Conservation (phyloP, 1,140 invertebrate species). For the Scylla paramamosain region DNA sequence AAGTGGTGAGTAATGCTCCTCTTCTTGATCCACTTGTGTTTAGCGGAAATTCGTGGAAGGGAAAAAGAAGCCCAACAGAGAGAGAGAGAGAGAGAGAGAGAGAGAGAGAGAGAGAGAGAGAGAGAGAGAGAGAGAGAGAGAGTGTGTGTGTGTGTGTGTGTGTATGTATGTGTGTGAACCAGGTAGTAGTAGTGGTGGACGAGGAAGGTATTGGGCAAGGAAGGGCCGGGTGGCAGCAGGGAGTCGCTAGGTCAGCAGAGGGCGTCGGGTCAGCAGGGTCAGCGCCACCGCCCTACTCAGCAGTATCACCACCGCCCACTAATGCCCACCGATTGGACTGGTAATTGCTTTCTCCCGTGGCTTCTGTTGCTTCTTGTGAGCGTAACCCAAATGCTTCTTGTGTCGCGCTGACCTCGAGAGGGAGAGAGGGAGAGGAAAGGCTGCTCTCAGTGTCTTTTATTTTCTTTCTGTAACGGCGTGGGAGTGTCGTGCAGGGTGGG, state of each 20-base stretch:
- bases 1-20: neutral
- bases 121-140: neutral
- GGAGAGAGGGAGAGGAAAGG: neutral
- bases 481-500: neutral
- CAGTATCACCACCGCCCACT: conserved; percentile 49
- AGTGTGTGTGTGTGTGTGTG: too few species aligned
- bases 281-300: conserved; percentile 56
- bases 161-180: too few species aligned
- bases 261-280: conserved; percentile 51
- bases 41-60: neutral
- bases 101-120: conserved; percentile 55
- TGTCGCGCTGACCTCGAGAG: neutral
- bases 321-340: conserved; percentile 66
- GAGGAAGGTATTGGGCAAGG: neutral
- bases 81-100: conserved; percentile 46
- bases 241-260: conserved; percentile 29
- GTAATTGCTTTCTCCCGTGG: conserved; percentile 66
- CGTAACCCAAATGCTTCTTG: neutral
- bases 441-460: too few species aligned
- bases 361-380: conserved; percentile 39
- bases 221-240: neutral
- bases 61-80: neutral
- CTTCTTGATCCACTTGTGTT: neutral
- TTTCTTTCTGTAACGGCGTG: too few species aligned
- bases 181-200: neutral